Percentiles rank a stretch among this genome's conserved stretches.
Conservation (phyloP, 2,113 vertebrate species). For the Caracal caracal region DNA sequence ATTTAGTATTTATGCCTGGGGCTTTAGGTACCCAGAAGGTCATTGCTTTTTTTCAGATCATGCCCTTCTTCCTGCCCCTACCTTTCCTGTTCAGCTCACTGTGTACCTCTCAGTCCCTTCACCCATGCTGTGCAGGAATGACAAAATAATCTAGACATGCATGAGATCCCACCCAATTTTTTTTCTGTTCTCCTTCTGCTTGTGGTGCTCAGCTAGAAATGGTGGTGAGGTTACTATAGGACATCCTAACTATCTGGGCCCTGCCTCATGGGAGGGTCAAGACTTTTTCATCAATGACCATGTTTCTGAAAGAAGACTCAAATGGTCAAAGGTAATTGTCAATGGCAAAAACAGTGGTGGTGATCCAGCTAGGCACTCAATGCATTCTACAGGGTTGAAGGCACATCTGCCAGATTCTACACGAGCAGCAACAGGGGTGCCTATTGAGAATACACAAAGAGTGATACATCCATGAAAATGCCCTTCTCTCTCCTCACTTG, state of each 20-base stretch:
- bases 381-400: neutral
- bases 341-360: neutral
- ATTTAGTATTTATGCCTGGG: neutral
- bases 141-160: neutral
- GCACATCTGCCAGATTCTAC: neutral
- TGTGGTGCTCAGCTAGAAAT: neutral
- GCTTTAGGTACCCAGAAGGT: neutral
- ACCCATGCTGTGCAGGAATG: neutral
- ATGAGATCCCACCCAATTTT: neutral
- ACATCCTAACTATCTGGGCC: neutral
- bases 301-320: conserved; percentile 1
- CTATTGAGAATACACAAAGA: neutral
- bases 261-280: neutral
- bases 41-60: neutral
- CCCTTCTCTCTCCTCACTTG: neutral
- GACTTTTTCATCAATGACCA: neutral
- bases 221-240: neutral
- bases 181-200: neutral
- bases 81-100: neutral
- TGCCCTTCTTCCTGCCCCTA: neutral
- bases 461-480: neutral
- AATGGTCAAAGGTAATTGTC: neutral
- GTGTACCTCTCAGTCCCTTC: neutral
- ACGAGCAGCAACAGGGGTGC: no score
- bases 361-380: neutral